Percentiles rank a stretch among this genome's conserved stretches.
Conservation (phyloP, 2,113 vertebrate genomes). For the Redunca redunca region DNA sequence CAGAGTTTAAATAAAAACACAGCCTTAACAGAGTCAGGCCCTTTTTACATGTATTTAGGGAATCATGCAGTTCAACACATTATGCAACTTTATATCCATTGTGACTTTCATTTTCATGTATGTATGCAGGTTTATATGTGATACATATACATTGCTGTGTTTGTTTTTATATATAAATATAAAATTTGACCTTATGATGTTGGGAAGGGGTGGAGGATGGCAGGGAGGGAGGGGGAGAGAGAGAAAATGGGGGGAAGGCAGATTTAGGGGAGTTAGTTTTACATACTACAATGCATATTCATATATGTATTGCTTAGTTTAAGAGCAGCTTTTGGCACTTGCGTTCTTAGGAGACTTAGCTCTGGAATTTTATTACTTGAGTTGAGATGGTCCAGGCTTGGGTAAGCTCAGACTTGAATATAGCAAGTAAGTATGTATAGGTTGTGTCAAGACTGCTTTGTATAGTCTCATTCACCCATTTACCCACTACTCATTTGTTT, state of each 20-base stretch:
- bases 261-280: background rate
- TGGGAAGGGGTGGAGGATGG: no score
- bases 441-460: background rate
- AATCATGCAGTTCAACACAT: background rate
- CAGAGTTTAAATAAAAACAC: constrained; percentile 6
- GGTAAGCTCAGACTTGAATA: background rate
- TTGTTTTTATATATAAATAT: background rate
- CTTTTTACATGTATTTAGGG: background rate
- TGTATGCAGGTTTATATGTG: background rate
- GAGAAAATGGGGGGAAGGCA: background rate
- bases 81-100: background rate
- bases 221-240: no score
- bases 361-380: background rate
- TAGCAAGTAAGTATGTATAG: background rate
- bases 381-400: background rate
- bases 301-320: background rate
- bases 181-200: background rate
- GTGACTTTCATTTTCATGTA: background rate
- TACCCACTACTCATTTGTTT: background rate
- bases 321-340: background rate
- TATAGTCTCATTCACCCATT: background rate
- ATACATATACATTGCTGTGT: background rate
- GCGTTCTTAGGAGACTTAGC: background rate
- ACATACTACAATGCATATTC: background rate
- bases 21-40: background rate